These are phyloP conservation scores for Sinocyclocheilus rhinocerous DNA, from an alignment of 2,113 vertebrate species.

Conservation along the genomic window DNA sequence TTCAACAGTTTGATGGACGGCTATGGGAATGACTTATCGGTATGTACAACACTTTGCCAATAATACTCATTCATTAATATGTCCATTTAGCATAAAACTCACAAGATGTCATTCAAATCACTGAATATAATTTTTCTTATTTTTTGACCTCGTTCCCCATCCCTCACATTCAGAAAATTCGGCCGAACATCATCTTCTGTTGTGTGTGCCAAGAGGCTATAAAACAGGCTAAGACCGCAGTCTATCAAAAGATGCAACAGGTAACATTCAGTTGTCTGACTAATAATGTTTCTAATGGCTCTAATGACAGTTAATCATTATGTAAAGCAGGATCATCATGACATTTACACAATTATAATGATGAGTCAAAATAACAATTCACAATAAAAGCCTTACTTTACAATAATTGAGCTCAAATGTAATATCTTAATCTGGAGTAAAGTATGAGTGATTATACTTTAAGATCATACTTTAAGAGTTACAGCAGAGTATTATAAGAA, in stretches of 20 bases:
- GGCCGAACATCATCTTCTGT: conserved; percentile 31
- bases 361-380: not conserved
- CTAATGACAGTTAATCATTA: not conserved
- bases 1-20: not conserved
- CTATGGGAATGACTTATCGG: not conserved
- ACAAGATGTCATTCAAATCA: not conserved
- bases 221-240: not conserved
- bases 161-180: not conserved
- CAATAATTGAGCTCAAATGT: not conserved
- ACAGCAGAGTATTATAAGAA: not conserved
- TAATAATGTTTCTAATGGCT: no score
- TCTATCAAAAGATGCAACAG: not conserved
- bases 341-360: not conserved
- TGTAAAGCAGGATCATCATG: no score
- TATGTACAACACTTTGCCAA: not conserved
- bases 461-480: not conserved
- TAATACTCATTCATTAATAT: not conserved
- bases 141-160: not conserved
- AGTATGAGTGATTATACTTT: not conserved
- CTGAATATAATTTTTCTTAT: not conserved
- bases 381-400: not conserved
- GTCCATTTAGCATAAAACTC: not conserved
- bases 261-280: not conserved
- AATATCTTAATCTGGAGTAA: not conserved
- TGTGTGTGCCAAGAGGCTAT: conserved; percentile 39